Conservation (phyloP, 2,888 invertebrate species). For the Acanthosepion lycidas region DNA sequence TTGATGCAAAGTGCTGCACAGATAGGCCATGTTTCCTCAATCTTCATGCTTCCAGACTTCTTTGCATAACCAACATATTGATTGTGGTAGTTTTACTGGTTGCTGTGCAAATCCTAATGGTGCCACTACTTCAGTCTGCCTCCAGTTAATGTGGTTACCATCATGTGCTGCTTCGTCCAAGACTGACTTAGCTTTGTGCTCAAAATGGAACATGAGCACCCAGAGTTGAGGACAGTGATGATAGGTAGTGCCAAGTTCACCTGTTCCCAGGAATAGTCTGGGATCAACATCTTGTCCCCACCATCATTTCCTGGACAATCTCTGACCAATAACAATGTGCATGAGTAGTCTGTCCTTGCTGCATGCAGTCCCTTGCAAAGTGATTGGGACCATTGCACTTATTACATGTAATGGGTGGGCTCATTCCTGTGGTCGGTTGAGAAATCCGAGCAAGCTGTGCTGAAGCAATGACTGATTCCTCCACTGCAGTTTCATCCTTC, state of each 20-base stretch:
- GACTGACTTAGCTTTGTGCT: no score
- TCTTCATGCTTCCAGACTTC: no score
- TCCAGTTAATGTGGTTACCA: background rate
- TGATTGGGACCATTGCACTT: no score
- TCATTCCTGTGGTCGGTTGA: background rate
- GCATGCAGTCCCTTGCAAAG: no score
- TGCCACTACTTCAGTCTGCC: background rate
- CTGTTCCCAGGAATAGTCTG: background rate
- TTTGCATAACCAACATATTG: no score
- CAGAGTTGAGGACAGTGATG: background rate
- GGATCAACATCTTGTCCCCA: background rate
- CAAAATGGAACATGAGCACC: background rate
- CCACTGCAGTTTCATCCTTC: background rate
- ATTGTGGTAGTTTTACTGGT: no score
- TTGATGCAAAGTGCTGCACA: no score
- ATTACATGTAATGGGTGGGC: background rate
- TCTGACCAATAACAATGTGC: background rate
- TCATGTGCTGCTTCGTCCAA: no score
- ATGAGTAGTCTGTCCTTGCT: background rate
- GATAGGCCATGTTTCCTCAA: no score
- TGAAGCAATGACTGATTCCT: no score
- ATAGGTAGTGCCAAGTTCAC: background rate
- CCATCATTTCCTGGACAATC: background rate
- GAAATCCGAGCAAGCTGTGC: no score
- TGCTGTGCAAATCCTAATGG: background rate